Percentiles rank a stretch among this genome's conserved stretches.
Evolutionary conservation across 2,113 vertebrate species (phyloP).

Genomic region (Varanus komodoensis): DNA sequence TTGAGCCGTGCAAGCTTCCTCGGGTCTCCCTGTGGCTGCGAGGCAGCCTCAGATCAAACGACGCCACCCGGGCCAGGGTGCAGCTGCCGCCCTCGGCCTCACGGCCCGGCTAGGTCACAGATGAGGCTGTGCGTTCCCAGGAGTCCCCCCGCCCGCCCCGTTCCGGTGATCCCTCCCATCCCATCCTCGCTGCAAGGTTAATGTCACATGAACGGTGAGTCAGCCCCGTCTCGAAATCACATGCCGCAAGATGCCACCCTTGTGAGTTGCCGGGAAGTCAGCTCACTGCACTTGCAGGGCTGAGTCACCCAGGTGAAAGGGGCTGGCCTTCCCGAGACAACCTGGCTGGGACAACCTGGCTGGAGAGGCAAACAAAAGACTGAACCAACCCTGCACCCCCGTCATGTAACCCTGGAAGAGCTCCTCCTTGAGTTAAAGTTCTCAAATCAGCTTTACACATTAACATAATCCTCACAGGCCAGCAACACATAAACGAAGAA

Average conservation of each 20-base stretch:
- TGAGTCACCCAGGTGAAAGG: neutral
- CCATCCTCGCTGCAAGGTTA: neutral
- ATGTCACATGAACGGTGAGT: neutral
- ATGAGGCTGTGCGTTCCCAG: neutral
- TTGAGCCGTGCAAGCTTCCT: too few species aligned
- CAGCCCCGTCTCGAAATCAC: neutral
- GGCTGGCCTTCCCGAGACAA: too few species aligned
- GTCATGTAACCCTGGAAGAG: neutral
- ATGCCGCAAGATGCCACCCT: neutral
- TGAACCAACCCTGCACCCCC: too few species aligned
- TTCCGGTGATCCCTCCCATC: constrained; percentile 5
- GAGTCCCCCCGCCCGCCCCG: too few species aligned
- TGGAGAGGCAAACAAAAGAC: neutral
- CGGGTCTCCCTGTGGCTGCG: too few species aligned
- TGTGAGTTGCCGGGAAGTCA: neutral
- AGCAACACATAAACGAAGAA: neutral
- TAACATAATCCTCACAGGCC: too few species aligned
- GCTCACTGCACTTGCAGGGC: neutral
- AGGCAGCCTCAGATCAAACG: too few species aligned
- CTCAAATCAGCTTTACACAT: too few species aligned
- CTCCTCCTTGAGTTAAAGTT: neutral
- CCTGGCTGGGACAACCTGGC: neutral
- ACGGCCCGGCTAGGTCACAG: neutral
- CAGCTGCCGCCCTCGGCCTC: too few species aligned
- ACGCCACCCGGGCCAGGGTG: too few species aligned